Conservation (phyloP, 2,797 vertebrate species). For the Philypnodon macrostomus region DNA sequence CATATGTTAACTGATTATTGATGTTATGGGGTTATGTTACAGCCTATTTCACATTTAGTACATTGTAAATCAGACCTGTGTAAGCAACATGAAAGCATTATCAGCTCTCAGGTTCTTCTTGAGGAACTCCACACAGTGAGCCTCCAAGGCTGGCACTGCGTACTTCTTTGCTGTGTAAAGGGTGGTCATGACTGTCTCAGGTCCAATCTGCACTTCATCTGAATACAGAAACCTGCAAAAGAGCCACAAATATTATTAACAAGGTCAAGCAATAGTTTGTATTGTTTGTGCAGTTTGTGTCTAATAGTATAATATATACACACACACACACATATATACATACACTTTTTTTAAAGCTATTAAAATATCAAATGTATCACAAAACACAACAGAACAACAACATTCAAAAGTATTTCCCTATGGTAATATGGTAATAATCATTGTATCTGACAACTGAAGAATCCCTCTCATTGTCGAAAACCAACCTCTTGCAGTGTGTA, state of each 20-base stretch:
- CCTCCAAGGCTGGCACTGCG: conserved; percentile 92
- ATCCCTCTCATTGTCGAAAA: too few species aligned
- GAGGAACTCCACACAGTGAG: conserved; percentile 96
- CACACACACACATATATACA: too few species aligned
- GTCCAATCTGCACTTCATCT: conserved; percentile 96
- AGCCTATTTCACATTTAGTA: background rate
- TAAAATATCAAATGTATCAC: too few species aligned
- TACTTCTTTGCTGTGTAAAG: conserved; percentile 99
- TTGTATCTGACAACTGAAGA: too few species aligned
- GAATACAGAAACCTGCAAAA: conserved; percentile 90
- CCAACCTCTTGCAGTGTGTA: too few species aligned
- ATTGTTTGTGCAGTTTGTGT: too few species aligned
- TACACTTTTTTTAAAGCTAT: too few species aligned
- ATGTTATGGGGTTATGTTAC: background rate
- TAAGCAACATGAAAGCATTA: conserved; percentile 96
- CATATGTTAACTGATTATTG: background rate
- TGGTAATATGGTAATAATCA: too few species aligned
- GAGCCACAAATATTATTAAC: background rate
- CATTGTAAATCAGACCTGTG: conserved; percentile 83
- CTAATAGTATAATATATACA: too few species aligned
- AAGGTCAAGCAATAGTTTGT: too few species aligned
- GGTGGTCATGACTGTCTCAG: conserved; percentile 98
- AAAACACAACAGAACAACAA: too few species aligned
- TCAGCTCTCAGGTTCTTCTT: conserved; percentile 97
- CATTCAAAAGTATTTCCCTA: too few species aligned